phyloP scores from a whole-genome alignment of 1,140 invertebrate species.

The Ladona fulva region DNA sequence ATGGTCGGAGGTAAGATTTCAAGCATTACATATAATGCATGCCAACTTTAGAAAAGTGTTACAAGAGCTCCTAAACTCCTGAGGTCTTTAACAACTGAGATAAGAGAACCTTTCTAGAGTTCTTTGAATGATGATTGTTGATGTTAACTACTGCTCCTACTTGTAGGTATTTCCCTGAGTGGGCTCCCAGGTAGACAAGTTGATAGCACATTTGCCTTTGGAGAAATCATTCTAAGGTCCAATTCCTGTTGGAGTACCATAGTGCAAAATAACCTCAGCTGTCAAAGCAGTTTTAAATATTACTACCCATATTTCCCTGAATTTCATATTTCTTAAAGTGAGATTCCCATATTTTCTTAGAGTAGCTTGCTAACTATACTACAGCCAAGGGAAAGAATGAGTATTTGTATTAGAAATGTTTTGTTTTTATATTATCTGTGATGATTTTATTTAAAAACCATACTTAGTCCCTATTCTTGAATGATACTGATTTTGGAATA shows the following conservation, averaged over 20 bases:
- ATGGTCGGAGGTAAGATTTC: slow-evolving; percentile 22
- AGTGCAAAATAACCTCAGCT: slow-evolving; percentile 33
- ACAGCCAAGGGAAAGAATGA: slow-evolving; percentile 40
- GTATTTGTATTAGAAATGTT: too few relatives aligned
- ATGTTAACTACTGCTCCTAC: not conserved
- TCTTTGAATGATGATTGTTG: not conserved
- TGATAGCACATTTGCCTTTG: slow-evolving; percentile 21
- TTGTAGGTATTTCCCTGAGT: slow-evolving; percentile 30
- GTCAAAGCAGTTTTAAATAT: too few relatives aligned
- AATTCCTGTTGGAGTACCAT: slow-evolving; percentile 53
- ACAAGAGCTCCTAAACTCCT: too few relatives aligned
- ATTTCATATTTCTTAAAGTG: too few relatives aligned
- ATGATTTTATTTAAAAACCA: too few relatives aligned
- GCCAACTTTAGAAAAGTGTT: too few relatives aligned
- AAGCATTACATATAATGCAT: slow-evolving; percentile 32
- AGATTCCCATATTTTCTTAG: too few relatives aligned
- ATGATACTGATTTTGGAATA: too few relatives aligned
- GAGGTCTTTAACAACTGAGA: too few relatives aligned
- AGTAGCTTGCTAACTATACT: slow-evolving; percentile 37
- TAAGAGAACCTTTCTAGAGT: slow-evolving; percentile 44
- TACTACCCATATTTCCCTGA: too few relatives aligned
- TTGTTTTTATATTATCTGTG: too few relatives aligned
- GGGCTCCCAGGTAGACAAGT: slow-evolving; percentile 27
- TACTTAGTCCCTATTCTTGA: too few relatives aligned
- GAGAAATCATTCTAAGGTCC: slow-evolving; percentile 39